Conservation (phyloP, 2,113 vertebrate genomes). For the Gasterosteus aculeatus region DNA sequence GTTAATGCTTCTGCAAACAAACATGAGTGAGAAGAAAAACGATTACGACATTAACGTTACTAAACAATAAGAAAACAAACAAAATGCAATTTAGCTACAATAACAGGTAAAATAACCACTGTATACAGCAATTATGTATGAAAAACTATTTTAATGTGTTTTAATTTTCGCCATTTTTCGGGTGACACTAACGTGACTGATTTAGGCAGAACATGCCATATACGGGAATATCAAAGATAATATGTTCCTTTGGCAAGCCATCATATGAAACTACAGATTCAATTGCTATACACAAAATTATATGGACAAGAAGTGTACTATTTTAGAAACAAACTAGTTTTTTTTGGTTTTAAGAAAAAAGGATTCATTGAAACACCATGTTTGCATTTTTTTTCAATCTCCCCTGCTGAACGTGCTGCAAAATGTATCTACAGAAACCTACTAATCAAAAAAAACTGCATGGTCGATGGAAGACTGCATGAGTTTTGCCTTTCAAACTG, state of each 20-base stretch:
- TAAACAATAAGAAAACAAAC: constrained; percentile 43
- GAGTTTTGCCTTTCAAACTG: constrained; percentile 81
- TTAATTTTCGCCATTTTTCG: constrained; percentile 44
- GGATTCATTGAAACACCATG: constrained; percentile 63
- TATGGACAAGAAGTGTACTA: constrained; percentile 63
- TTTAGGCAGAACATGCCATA: constrained; percentile 77
- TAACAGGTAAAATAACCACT: constrained; percentile 61
- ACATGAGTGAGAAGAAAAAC: constrained; percentile 31
- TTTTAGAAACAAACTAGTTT: constrained; percentile 42
- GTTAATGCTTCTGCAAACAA: constrained; percentile 62
- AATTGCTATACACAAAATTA: constrained; percentile 63
- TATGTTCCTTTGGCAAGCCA: constrained; percentile 74
- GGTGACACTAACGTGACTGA: constrained; percentile 66
- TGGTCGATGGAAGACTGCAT: constrained; percentile 83
- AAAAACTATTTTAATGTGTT: constrained; percentile 58
- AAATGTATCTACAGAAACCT: constrained; percentile 75
- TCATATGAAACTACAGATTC: constrained; percentile 68
- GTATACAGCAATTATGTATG: constrained; percentile 60
- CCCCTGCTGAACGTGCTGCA: constrained; percentile 62
- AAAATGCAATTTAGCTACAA: constrained; percentile 65
- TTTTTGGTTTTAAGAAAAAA: constrained; percentile 50
- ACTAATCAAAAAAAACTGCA: constrained; percentile 79
- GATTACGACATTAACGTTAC: constrained; percentile 9
- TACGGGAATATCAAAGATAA: constrained; percentile 68
- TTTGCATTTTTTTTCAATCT: constrained; percentile 50